phyloP scores from a whole-genome alignment of 2,113 vertebrate genomes.

The Perca schrenkii region DNA sequence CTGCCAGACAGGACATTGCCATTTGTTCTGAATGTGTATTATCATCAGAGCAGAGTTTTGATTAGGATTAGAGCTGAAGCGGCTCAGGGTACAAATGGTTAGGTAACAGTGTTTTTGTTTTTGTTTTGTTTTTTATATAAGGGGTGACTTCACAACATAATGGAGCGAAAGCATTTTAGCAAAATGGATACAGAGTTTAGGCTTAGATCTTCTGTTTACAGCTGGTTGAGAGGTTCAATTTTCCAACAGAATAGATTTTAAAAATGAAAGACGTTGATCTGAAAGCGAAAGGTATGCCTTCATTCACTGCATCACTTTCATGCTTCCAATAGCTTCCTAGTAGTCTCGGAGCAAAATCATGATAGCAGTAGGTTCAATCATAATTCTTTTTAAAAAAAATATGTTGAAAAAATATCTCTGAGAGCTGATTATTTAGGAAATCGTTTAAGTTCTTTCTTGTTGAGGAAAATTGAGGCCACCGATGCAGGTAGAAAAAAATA shows the following conservation, averaged over 20 bases:
- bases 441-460: not conserved
- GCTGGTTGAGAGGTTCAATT: not conserved
- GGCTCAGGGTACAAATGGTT: conserved; percentile 6
- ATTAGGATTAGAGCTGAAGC: conserved; percentile 45
- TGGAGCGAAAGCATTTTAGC: not conserved
- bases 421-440: not conserved
- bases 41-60: conserved; percentile 42
- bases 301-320: not conserved
- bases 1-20: conserved; percentile 12
- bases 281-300: not conserved
- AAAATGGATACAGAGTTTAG: not conserved
- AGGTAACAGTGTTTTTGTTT: not conserved
- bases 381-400: not conserved
- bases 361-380: not conserved
- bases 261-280: not conserved
- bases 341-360: not conserved
- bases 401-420: not conserved
- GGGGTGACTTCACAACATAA: not conserved
- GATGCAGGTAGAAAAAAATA: not conserved
- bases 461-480: not conserved
- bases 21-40: conserved; percentile 48
- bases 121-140: not conserved
- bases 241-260: not conserved
- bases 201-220: conserved; percentile 2
- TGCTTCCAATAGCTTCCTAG: not conserved